Base-by-base conservation (phyloP, 1,140 invertebrate species). In the Drosophila biarmipes region DNA sequence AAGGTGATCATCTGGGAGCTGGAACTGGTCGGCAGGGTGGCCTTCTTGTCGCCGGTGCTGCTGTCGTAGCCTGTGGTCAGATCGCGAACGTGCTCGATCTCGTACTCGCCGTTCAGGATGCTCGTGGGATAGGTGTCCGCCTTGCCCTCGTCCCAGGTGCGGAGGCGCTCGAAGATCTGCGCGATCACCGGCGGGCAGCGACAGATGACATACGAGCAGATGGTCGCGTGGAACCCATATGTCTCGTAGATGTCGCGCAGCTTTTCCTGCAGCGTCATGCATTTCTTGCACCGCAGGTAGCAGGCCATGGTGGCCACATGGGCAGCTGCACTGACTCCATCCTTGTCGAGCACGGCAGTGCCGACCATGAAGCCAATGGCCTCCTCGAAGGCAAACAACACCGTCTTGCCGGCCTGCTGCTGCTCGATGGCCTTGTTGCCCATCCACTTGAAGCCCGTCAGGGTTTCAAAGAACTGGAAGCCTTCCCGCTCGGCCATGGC, bases 401-500 rank as follows among this genome's bases (percentile, higher is more conserved):
- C 96, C 1, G 92, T 92, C 84, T 97, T 96, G 4, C 94, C 94
- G 46, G 95, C 82, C 55, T 94, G 92, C 38, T 95, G 92, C 24
- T 98, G 91, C n/a, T 98, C 94, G 34, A 95, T 92, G 0, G 96
- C 94, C 92, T 94, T 95, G 91, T 99, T 99, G 90, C 97, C 98
- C 97, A 99, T 99, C 98, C 98, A 99, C 90, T 99, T 99, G 91
- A 99, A 99, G 0, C 99, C 97, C n/a, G 99, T 99, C 46, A 99
- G 93, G 0, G 99, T 99, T 93, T 99, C 98, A 92, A 96, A 94
- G 92, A 97, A 98, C 78, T 95, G 93, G 76, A 97, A 97, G 19
- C 97, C 98, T 92, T 98, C 96, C 15, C 93, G 94, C 42, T 95
- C 93, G 0, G 96, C 95, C 81, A 99, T 97, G 2, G 97, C 95